These are phyloP conservation scores for Pherbina coryleti DNA, from an alignment of 2,888 invertebrate genomes.

Conservation along the genomic window DNA sequence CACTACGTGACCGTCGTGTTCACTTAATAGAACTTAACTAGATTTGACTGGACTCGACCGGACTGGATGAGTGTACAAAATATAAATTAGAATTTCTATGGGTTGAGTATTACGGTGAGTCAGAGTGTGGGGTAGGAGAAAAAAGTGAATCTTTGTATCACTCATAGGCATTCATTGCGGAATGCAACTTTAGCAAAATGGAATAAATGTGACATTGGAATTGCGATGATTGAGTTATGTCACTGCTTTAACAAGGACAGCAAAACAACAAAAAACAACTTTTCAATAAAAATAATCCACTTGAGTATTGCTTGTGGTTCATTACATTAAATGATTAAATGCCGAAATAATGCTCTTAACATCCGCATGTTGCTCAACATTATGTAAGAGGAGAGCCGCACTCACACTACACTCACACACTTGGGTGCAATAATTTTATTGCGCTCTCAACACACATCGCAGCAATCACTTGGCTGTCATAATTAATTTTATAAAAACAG, in stretches of 20 bases:
- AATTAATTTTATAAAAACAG: too few species aligned
- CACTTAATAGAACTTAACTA: background rate
- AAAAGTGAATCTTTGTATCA: background rate
- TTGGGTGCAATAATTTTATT: too few species aligned
- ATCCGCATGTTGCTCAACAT: too few species aligned
- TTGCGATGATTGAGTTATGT: background rate
- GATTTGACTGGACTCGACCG: background rate
- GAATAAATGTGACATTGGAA: background rate
- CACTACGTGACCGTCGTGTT: constrained; percentile 20
- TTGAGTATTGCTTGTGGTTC: too few species aligned
- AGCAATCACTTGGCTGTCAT: too few species aligned
- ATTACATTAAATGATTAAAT: too few species aligned
- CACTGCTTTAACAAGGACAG: background rate
- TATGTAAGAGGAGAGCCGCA: too few species aligned
- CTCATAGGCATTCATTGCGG: background rate
- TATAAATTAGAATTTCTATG: constrained; percentile 63
- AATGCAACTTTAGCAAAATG: background rate
- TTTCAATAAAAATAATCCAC: too few species aligned
- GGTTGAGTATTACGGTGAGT: constrained; percentile 41
- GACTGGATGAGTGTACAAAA: constrained; percentile 55
- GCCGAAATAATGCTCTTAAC: too few species aligned
- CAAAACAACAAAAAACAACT: background rate
- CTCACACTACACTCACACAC: too few species aligned
- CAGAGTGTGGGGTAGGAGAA: background rate
- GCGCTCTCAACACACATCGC: too few species aligned